phyloP scores from a whole-genome alignment of 2,797 vertebrate species.

The Atherinosoma microstoma region DNA sequence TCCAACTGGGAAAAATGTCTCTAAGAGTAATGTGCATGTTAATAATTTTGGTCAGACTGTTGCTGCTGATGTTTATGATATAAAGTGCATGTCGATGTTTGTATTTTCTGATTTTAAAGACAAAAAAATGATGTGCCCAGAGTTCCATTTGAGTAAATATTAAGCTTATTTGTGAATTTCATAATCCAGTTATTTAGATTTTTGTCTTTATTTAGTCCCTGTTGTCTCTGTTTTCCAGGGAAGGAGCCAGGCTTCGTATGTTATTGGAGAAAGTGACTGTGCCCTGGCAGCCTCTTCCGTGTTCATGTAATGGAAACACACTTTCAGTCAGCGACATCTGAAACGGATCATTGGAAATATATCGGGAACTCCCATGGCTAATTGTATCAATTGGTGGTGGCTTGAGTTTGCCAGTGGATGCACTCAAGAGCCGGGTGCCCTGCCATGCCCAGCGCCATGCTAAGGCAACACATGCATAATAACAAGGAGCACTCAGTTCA shows the following conservation, averaged over 20 bases:
- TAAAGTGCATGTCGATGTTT: neutral
- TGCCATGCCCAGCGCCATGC: conserved; percentile 73
- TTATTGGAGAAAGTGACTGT: conserved; percentile 68
- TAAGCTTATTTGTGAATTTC: neutral
- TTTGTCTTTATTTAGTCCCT: neutral
- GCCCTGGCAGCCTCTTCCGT: conserved; percentile 48
- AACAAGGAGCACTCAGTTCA: conserved; percentile 70
- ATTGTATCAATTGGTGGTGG: conserved; percentile 59
- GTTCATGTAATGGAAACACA: conserved; percentile 77
- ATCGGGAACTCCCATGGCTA: conserved; percentile 66
- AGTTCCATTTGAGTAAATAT: neutral
- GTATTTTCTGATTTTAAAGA: neutral
- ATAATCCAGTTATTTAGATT: neutral
- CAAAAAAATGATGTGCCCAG: neutral
- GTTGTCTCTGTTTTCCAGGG: conserved; percentile 65
- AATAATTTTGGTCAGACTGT: neutral
- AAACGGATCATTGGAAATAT: conserved; percentile 74
- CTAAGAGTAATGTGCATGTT: neutral
- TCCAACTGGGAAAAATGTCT: neutral
- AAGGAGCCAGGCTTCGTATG: conserved; percentile 44
- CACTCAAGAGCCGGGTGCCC: conserved; percentile 59
- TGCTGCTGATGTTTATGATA: neutral
- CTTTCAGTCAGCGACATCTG: conserved; percentile 57
- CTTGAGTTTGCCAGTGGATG: conserved; percentile 67
- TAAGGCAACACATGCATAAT: conserved; percentile 67